Evolutionary conservation across 2,888 invertebrate species (phyloP), one percentile per base, ranked within the genome.

Genomic region (Sesamia inferens): DNA sequence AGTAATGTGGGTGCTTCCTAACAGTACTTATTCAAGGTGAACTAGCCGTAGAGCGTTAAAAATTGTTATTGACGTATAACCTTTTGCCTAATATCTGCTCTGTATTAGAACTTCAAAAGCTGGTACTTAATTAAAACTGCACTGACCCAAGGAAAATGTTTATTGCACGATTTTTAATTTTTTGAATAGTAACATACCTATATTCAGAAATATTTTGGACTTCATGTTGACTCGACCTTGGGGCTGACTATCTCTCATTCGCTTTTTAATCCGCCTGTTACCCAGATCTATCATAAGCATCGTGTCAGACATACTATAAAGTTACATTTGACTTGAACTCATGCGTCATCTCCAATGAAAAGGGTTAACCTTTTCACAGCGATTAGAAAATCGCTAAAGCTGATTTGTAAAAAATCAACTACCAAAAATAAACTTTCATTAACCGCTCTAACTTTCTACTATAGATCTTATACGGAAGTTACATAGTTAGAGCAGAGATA

Each of bases 401-500:
- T 73, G 57, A 78, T 82, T 78, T 64, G 66, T 76, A 79, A 80
- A 79, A 85, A 79, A 82, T 69, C 31, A 66, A 67, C 81, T 78
- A 82, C 73, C 70, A 79, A 85, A 86, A 84, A 78, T 58, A 76
- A 78, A 77, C 81, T 86, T 86, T 83, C 82, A 85, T 85, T 82
- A 84, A 79, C 68, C 70, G 75, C 54, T 81, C 68, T 58, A 68
- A 80, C 86, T 86, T 86, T 86, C 86, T 86, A 86, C 74, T 62
- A 81, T 79, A 79, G 77, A 86, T 76, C 76, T 79, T 76, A 82
- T 76, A 78, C 83, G 85, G 78, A 84, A 86, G 84, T 86, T 76
- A 83, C 81, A 76, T 74, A 44, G 44, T 44, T 44, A 76, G 76
- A 81, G 68, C 76, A 81, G 74, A 83, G 81, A 83, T 83, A 80